Evolutionary conservation across 92 coral and sea anemone species (phyloP).

Genomic region (Palythoa caribaeorum): DNA sequence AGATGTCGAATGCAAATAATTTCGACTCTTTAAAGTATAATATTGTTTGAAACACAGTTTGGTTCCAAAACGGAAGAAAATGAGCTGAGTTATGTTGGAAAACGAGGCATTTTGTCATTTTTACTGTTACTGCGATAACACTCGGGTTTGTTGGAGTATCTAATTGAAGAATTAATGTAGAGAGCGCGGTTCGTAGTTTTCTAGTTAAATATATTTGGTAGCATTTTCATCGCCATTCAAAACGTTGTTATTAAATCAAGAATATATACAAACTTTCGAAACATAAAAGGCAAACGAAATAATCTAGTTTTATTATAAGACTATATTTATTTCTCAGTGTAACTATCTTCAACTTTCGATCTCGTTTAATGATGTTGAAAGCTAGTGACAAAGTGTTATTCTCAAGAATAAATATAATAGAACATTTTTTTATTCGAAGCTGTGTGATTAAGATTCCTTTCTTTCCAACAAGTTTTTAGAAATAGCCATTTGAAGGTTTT

Average conservation of each 20-base stretch:
- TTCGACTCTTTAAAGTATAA: conserved; percentile 27
- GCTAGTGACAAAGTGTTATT: not conserved
- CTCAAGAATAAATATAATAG: not conserved
- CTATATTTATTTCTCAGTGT: not conserved
- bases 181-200: not conserved
- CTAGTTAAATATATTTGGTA: not conserved
- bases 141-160: not conserved
- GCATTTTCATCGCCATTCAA: not conserved
- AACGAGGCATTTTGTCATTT: conserved; percentile 29
- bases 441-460: not conserved
- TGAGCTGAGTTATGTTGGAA: conserved; percentile 32
- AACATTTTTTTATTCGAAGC: not conserved
- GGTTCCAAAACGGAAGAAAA: conserved; percentile 54
- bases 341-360: not conserved
- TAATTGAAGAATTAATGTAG: not conserved
- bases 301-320: not conserved
- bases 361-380: not conserved
- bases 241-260: not conserved
- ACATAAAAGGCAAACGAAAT: not conserved
- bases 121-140: not conserved
- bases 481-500: not conserved
- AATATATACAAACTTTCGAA: conserved; percentile 8
- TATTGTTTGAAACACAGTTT: conserved; percentile 41
- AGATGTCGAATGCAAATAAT: not conserved
- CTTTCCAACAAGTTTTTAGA: not conserved